Conservation (phyloP, 1,140 invertebrate genomes). For the Maconellicoccus hirsutus region DNA sequence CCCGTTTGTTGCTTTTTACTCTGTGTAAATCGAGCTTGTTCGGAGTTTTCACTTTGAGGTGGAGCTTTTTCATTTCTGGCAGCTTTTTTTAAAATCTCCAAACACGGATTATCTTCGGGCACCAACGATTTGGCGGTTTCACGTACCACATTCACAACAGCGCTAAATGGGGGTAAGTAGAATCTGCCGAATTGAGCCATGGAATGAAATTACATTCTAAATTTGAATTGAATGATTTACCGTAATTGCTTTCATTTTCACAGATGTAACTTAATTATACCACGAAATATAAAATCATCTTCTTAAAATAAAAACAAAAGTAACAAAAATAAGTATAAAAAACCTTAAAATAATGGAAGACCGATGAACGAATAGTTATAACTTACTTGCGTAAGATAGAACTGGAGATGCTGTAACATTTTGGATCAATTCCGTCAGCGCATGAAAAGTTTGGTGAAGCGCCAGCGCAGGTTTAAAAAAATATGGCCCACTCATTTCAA, state of each 20-base stretch:
- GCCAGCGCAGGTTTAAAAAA: not conserved
- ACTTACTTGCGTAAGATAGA: not conserved
- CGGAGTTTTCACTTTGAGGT: not conserved
- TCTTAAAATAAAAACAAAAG: not conserved
- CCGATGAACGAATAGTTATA: not conserved
- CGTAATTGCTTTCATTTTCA: not conserved
- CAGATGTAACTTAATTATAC: not conserved
- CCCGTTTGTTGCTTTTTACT: conserved; percentile 20
- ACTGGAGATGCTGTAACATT: not conserved
- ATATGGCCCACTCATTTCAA: not conserved
- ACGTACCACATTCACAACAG: conserved; percentile 63
- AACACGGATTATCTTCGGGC: conserved; percentile 50
- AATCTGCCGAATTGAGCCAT: conserved; percentile 49
- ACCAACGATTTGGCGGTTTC: conserved; percentile 63
- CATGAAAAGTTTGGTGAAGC: not conserved
- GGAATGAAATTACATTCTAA: not conserved
- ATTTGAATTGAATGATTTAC: not conserved
- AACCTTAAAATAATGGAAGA: not conserved
- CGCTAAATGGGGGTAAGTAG: conserved; percentile 54
- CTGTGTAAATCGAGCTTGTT: conserved; percentile 15
- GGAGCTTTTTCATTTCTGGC: not conserved
- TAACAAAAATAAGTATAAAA: not conserved
- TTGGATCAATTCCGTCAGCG: not conserved
- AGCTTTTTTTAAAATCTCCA: conserved; percentile 36
- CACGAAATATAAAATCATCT: not conserved